Evolutionary conservation across 2,888 invertebrate genomes (phyloP).

Genomic region (Zygothrica quintamaculata): DNA sequence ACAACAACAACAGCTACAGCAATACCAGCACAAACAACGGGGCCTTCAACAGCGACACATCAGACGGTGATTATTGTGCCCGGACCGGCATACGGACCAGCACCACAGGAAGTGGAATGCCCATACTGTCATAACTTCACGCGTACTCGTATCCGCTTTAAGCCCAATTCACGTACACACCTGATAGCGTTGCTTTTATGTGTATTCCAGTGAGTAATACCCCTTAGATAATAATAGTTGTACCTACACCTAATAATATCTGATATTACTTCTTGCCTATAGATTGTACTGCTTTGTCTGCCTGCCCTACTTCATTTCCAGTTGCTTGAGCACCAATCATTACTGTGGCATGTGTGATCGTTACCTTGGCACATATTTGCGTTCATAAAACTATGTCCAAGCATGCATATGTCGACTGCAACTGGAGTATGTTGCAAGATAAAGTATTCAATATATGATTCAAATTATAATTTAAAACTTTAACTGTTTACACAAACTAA

Average conservation of each 20-base stretch:
- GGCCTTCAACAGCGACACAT: slow-evolving; percentile 37
- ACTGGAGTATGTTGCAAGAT: neutral
- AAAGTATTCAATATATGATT: no score
- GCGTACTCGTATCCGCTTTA: slow-evolving; percentile 84
- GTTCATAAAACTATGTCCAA: slow-evolving; percentile 38
- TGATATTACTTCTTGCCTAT: slow-evolving; percentile 4
- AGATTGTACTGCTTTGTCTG: slow-evolving; percentile 81
- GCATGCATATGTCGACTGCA: no score
- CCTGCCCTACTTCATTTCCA: slow-evolving; percentile 79
- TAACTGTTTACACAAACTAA: no score
- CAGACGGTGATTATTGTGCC: slow-evolving; percentile 77
- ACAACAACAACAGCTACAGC: no score
- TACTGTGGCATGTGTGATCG: slow-evolving; percentile 81
- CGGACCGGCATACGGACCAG: slow-evolving; percentile 82
- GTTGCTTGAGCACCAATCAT: slow-evolving; percentile 79
- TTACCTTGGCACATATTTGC: slow-evolving; percentile 77
- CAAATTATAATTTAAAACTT: no score
- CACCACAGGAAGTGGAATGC: slow-evolving; percentile 84
- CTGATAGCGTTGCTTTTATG: slow-evolving; percentile 86
- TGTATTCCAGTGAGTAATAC: slow-evolving; percentile 78
- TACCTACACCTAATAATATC: no score
- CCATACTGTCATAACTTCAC: slow-evolving; percentile 85
- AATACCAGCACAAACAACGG: slow-evolving; percentile 59
- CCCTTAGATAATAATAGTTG: neutral
- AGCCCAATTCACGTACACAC: slow-evolving; percentile 86